phyloP scores from a whole-genome alignment of 1,140 invertebrate species.

The Teleogryllus occipitalis region DNA sequence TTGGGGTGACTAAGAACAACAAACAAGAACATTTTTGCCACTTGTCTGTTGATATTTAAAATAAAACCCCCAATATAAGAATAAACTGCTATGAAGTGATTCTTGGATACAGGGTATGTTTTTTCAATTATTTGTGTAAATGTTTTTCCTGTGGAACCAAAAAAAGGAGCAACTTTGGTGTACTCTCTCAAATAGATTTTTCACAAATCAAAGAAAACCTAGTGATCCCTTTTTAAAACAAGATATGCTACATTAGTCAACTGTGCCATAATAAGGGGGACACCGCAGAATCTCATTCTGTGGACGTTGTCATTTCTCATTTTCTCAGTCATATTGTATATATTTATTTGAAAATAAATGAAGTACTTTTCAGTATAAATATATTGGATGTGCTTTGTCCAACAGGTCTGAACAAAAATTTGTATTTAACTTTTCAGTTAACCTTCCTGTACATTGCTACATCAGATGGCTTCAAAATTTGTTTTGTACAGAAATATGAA shows the following conservation, averaged over 20 bases:
- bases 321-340: conserved; percentile 1
- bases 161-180: conserved; percentile 19
- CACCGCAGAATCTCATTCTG: conserved; percentile 12
- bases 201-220: conserved; percentile 19
- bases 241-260: conserved; percentile 18
- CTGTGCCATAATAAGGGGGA: conserved; percentile 14
- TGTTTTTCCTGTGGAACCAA: conserved; percentile 40
- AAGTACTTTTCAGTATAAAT: not conserved
- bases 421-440: not conserved
- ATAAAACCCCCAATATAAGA: conserved; percentile 17
- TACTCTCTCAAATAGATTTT: conserved; percentile 21
- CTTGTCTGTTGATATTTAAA: conserved; percentile 18
- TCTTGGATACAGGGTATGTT: conserved; percentile 62
- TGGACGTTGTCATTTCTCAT: conserved; percentile 9
- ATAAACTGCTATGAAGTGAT: conserved; percentile 43
- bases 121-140: conserved; percentile 60
- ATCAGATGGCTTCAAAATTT: not conserved
- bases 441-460: not conserved
- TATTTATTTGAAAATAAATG: not conserved
- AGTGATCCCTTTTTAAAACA: conserved; percentile 20
- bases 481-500: not conserved
- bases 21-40: conserved; percentile 18
- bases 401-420: conserved; percentile 1
- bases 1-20: conserved; percentile 26
- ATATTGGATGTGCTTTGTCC: not conserved